A percentile compares a stretch with the other conserved stretches of the same genome.
phyloP scores from a whole-genome alignment of 2,113 vertebrate species.

The Barnardius zonarius region DNA sequence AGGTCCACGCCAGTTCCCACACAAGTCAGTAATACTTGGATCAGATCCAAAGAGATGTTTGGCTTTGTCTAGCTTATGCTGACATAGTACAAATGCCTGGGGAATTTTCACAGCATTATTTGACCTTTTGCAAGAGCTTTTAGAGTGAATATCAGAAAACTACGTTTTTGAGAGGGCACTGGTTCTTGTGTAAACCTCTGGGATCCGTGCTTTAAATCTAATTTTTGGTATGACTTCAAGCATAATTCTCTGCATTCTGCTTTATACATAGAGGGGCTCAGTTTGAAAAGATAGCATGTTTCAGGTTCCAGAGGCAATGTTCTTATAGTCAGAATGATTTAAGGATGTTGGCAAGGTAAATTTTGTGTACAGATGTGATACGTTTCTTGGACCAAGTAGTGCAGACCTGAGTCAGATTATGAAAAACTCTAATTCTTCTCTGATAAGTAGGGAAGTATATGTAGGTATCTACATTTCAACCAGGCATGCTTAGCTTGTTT shows the following conservation, averaged over 20 bases:
- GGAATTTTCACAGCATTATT: constrained; percentile 10
- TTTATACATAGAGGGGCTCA: neutral
- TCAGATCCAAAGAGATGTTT: constrained; percentile 8
- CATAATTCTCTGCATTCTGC: neutral
- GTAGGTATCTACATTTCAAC: neutral
- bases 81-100: neutral
- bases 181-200: neutral
- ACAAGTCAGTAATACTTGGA: neutral
- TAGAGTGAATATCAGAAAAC: neutral
- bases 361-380: neutral
- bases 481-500: neutral
- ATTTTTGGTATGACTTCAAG: neutral
- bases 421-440: neutral
- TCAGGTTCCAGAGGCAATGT: neutral
- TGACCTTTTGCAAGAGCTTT: constrained; percentile 30
- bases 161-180: neutral
- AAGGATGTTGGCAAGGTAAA: neutral
- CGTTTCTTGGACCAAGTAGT: neutral
- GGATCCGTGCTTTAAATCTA: neutral
- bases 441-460: neutral
- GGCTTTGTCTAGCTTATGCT: neutral
- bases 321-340: neutral
- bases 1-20: constrained; percentile 11
- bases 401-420: neutral
- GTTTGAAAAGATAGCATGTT: neutral